phyloP scores from a whole-genome alignment of 2,888 invertebrate species.

The Lycophotia porphyrea region DNA sequence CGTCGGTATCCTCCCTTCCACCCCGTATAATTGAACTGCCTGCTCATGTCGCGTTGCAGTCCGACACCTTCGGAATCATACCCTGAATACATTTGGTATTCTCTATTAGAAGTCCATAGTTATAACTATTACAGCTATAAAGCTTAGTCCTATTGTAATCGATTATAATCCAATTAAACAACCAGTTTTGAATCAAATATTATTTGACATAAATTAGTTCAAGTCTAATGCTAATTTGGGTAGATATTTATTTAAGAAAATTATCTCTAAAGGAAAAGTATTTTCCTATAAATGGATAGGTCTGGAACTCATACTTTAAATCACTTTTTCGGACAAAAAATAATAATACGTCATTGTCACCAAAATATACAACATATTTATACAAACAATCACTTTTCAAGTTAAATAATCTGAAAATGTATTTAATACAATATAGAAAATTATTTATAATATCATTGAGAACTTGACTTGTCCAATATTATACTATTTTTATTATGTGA shows the following conservation, averaged over 20 bases:
- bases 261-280: not conserved
- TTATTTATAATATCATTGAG: not conserved
- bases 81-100: not conserved
- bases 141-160: not conserved
- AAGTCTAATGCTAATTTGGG: not conserved
- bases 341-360: not conserved
- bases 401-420: conserved; percentile 15
- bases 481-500: conserved; percentile 6
- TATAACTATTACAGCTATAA: not conserved
- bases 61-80: not conserved
- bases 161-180: not conserved
- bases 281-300: not conserved
- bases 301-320: not conserved
- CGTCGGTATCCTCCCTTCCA: too few relatives aligned
- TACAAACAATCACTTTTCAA: conserved; percentile 15
- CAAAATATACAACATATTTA: conserved; percentile 37
- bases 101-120: not conserved
- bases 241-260: not conserved
- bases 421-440: conserved; percentile 25
- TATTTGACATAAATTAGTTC: conserved; percentile 7
- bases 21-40: not conserved
- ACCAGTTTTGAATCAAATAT: conserved; percentile 10
- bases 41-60: not conserved
- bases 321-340: not conserved
- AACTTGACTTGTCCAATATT: conserved; percentile 28